Percentiles rank a stretch among this genome's conserved stretches.
phyloP scores from a whole-genome alignment of 2,797 vertebrate genomes.

The Phrynocephalus vlangalii region DNA sequence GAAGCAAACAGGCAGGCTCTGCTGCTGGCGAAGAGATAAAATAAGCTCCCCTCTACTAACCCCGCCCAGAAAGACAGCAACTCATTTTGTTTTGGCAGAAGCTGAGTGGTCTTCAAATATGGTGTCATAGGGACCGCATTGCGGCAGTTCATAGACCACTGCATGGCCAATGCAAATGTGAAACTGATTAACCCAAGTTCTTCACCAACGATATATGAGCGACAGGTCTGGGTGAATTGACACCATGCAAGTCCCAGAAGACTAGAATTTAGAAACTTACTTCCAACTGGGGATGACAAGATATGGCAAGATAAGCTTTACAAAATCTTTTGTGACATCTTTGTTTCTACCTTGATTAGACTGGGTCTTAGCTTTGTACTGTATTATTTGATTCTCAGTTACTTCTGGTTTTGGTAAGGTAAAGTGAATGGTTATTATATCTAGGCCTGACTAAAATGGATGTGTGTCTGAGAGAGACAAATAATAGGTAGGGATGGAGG shows the following conservation, averaged over 20 bases:
- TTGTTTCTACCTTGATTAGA: not conserved
- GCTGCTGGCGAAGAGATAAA: slow-evolving; percentile 41
- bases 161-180: slow-evolving; percentile 43
- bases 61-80: slow-evolving; percentile 67
- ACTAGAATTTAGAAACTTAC: slow-evolving; percentile 11
- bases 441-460: not conserved
- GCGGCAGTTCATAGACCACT: slow-evolving; percentile 62
- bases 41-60: slow-evolving; percentile 67
- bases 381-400: not conserved
- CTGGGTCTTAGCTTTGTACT: not conserved
- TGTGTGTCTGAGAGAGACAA: not conserved
- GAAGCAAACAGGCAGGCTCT: slow-evolving; percentile 70
- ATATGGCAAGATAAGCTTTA: not conserved
- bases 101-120: slow-evolving; percentile 56
- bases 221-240: not conserved
- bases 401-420: not conserved
- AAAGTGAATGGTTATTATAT: not conserved
- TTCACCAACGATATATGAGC: slow-evolving; percentile 34
- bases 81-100: slow-evolving; percentile 67
- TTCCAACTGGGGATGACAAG: not conserved
- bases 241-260: not conserved
- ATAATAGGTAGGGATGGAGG: no score
- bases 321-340: not conserved
- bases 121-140: slow-evolving; percentile 72
- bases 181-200: slow-evolving; percentile 22